Evolutionary conservation across 2,888 invertebrate genomes (phyloP), one percentile per base, ranked within the genome.

Genomic region (Stenichneumon culpator): DNA sequence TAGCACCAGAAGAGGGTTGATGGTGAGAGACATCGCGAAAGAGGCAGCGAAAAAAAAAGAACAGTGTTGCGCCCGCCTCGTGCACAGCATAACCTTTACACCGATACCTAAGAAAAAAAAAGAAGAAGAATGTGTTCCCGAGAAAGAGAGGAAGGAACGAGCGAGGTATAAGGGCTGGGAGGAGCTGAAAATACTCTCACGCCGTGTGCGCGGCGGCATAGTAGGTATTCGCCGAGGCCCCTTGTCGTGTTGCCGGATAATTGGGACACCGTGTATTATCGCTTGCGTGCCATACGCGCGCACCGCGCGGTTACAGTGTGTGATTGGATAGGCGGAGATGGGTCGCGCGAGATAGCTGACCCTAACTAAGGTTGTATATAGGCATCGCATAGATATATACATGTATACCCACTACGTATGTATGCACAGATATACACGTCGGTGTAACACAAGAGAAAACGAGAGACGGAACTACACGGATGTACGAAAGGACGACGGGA

Each of bases 291-390:
- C 90, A 92, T 92, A 92, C 90, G 90, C 89, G 89, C 90, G 90
- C 82, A 79, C 68, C 81, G 73, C 84, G 90, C 90, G 90, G 60
- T 25, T 90, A 90, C 89, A 87, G 91, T 92, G 91, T 93, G 93
- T 93, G 93, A 93, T 93, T 93, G 93, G 93, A 93, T 93, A 93
- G 93, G 93, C 93, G 93, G 93, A 93, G 93, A 93, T 93, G 93
- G 93, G 93, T 93, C 93, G 93, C 93, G 91, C 91, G 91, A 93
- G 93, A 93, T 93, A 93, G 92, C 92, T 93, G 93, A 93, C 93
- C 93, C 93, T 92, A 92, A 92, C 92, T 91, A 90, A 92, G 90
- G 92, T 92, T 90, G 90, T 75, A 82, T 54, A 11, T 63, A 78
- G 32, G 60, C 6, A 60, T 6, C 16, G 57, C 68, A 70, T 28